Evolutionary conservation across 2,797 vertebrate species (phyloP), one percentile per base, ranked within the genome.

Genomic region (Huso huso): DNA sequence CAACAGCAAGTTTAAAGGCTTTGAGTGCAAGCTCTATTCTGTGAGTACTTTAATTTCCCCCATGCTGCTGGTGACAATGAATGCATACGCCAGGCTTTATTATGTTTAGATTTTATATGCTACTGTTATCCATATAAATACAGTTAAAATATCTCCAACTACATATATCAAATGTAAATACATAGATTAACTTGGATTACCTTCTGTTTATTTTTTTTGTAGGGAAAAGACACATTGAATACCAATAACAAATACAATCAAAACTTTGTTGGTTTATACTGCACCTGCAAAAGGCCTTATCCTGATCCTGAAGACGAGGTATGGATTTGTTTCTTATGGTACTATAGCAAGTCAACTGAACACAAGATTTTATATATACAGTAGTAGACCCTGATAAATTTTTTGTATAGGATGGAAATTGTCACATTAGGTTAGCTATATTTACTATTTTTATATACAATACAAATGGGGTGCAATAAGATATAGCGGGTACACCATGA

Each of bases 241-340:
- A 73, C 74, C 66, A 82, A 84, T 67, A 98, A 98, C 81, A 97
- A 95, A 76, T 99, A 98, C 77, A 97, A 93, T 70, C 93, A 96
- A 61, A 99, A 98, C 83, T 99, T 98, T 79, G 95, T 92, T 4
- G 96, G 96, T 55, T 78, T 95, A 60, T 99, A 99, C 71, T 99
- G 96, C 69, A 90, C 83, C 69, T 98, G 96, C 74, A 88, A 93
- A 76, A 89, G 94, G 71, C 95, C 96, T 0, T 99, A 99, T 68
- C 96, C 96, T 4, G 96, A 99, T 82, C 93, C 94, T 10, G 95
- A 98, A 13, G 96, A 99, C 74, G 92, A 95, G 93, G 96, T 98
- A 79, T 84, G 78, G 73, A 67, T 49, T 8, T 67, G n/a, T 74
- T 48, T 70, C 10, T 37, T 2, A 37, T 13, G 37, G 9, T 50